A percentile compares a stretch with the other conserved stretches of the same genome.
phyloP scores from a whole-genome alignment of 2,113 vertebrate genomes.

The Saguinus midas region DNA sequence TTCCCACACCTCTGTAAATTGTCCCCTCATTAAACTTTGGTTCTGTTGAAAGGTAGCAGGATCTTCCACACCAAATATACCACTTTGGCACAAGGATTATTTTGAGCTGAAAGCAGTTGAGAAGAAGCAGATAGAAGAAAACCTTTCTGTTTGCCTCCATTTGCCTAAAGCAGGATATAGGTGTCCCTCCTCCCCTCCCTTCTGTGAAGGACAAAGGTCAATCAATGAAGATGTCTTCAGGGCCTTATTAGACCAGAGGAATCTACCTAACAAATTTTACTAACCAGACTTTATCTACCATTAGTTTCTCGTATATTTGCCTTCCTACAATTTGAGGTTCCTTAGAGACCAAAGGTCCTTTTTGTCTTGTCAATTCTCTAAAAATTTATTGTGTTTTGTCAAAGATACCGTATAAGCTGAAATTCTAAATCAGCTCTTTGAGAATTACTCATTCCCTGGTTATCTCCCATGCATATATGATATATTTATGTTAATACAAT shows the following conservation, averaged over 20 bases:
- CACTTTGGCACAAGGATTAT: not conserved
- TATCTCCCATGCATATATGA: not conserved
- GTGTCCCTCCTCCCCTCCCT: not conserved
- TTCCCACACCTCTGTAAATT: not conserved
- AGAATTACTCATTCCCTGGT: not conserved
- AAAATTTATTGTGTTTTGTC: not conserved
- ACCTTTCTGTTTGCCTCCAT: not conserved
- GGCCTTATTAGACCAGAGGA: not conserved
- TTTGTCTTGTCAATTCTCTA: not conserved
- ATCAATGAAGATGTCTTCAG: not conserved
- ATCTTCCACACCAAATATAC: not conserved
- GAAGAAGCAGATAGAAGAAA: not conserved
- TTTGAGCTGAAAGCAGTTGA: not conserved
- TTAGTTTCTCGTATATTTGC: not conserved
- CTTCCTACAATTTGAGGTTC: not conserved
- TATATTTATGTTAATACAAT: not conserved
- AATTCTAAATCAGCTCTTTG: not conserved
- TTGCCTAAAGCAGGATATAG: not conserved
- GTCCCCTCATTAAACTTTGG: not conserved
- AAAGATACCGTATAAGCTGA: not conserved
- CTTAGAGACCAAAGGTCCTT: not conserved
- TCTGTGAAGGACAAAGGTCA: not conserved
- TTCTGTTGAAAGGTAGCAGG: not conserved
- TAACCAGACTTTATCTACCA: not conserved
- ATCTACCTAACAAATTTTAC: not conserved